phyloP scores from a whole-genome alignment of 2,888 invertebrate genomes.

The Mamestra brassicae region DNA sequence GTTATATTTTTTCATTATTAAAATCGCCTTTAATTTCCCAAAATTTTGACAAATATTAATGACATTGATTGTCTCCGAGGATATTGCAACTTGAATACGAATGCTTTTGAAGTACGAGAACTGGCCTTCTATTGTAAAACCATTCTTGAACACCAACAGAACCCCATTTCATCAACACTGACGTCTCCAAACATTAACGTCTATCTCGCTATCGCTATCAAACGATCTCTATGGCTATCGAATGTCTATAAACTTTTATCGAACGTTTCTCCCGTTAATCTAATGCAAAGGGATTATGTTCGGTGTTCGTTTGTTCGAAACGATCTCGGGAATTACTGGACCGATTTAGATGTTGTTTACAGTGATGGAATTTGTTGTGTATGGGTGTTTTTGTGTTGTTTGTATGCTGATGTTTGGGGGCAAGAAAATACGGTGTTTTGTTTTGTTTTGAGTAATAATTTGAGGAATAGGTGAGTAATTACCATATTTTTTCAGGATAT shows the following conservation, averaged over 20 bases:
- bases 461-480: too few species aligned
- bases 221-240: constrained; percentile 52
- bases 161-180: constrained; percentile 9
- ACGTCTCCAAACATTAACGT: constrained; percentile 33
- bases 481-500: too few species aligned
- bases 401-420: background rate
- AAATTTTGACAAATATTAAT: too few species aligned
- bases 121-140: background rate
- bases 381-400: constrained; percentile 7
- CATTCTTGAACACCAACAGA: constrained; percentile 7
- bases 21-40: too few species aligned
- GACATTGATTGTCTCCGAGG: too few species aligned
- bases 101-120: background rate
- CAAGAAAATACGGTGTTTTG: background rate
- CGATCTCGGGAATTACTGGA: constrained; percentile 42
- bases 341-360: constrained; percentile 44
- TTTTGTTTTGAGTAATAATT: background rate
- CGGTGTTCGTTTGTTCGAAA: constrained; percentile 21
- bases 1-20: too few species aligned
- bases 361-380: constrained; percentile 20
- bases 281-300: constrained; percentile 45
- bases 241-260: constrained; percentile 56
- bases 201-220: constrained; percentile 29
- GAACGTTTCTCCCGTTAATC: constrained; percentile 39
- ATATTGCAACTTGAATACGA: too few species aligned